Evolutionary conservation across 2,888 invertebrate species (phyloP), one percentile per base, ranked within the genome.

Genomic region (Heliconius cydno): DNA sequence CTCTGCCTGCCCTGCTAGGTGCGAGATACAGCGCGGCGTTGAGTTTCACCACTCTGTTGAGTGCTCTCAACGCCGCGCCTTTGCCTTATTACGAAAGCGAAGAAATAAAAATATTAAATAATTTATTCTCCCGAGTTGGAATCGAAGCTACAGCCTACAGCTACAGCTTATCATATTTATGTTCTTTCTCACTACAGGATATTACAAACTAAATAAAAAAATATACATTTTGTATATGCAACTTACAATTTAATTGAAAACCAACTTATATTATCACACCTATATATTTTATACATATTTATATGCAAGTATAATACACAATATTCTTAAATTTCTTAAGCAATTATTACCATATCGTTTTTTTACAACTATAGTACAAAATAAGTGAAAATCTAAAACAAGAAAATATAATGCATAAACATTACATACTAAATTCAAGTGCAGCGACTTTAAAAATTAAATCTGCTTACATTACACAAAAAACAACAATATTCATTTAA

Each of bases 231-330:
- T 65, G 6, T 65, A 65, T 65, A 65, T 65, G 65, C 65, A 65
- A 65, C 65, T 65, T 65, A 65, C 65, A 65, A 65, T 65, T 65
- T 65, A 65, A 28, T 65, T 28, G 65, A 65, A 65, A 65, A 65
- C 65, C 65, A 65, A 25, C 65, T 65, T 65, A 65, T 65, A 65
- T 65, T 65, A 65, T 65, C 65, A 65, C 65, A 25, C 65, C 5
- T 28, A 65, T 13, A 65, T 25, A 65, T 28, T 65, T 65, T 57
- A 57, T 57, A 57, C 57, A 65, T 65, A 28, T 65, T 25, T 25
- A 63, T 25, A 65, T 65, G 13, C 13, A 65, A 13, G 25, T 65
- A 65, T 28, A 65, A 13, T 65, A 65, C 25, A 65, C 12, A 57
- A 57, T 22, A n/a, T 57, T 57, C 22, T 22, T 57, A 22, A 57